Conservation (phyloP, 2,113 vertebrate species). For the Salvelinus alpinus region DNA sequence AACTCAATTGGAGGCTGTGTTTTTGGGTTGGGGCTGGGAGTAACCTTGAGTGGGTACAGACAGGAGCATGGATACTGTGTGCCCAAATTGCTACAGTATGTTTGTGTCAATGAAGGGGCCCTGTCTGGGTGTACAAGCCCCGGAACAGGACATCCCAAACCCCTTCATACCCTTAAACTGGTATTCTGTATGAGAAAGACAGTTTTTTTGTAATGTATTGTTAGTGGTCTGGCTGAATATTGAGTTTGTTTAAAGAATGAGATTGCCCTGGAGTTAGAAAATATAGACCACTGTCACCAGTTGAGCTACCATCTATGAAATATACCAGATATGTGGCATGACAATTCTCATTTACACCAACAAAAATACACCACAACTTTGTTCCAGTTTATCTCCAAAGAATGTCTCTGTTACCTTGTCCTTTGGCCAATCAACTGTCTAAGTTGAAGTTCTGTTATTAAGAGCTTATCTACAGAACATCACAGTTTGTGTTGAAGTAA, state of each 20-base stretch:
- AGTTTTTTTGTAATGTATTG: no score
- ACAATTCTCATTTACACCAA: no score
- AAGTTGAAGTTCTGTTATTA: not conserved
- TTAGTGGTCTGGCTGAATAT: no score
- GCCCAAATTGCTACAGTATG: conserved; percentile 1
- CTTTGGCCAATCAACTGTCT: not conserved
- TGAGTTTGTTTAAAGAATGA: no score
- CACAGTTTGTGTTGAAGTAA: not conserved
- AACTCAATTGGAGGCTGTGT: not conserved
- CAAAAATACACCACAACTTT: not conserved
- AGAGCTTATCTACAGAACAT: not conserved
- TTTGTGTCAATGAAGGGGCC: conserved; percentile 18
- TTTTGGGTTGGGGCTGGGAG: not conserved
- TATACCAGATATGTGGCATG: no score
- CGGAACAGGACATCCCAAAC: conserved; percentile 10
- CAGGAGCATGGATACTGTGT: conserved; percentile 18
- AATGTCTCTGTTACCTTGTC: not conserved
- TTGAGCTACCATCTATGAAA: no score
- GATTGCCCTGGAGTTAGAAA: no score
- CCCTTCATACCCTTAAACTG: not conserved
- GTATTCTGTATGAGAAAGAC: no score
- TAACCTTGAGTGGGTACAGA: conserved; percentile 23
- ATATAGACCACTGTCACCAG: no score
- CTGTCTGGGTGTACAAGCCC: not conserved
- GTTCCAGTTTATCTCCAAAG: no score